Base-by-base conservation (phyloP, 2,113 vertebrate genomes). In the Rostratula benghalensis region DNA sequence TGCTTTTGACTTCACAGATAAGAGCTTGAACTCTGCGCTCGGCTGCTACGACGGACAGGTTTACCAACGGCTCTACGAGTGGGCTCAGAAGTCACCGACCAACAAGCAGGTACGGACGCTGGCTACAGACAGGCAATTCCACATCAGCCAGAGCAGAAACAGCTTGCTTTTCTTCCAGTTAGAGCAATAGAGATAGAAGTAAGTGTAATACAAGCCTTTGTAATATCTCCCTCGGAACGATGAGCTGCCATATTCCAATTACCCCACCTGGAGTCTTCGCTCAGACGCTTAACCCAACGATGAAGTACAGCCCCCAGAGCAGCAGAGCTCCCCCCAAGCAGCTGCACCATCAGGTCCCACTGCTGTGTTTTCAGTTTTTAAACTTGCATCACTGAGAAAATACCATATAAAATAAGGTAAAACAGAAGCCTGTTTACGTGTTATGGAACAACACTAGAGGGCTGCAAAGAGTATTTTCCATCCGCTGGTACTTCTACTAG, bases 1-100 rank as follows among this genome's bases (percentile, higher is more conserved):
- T 2, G 98, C 98, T 21, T 98, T 98, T 64, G 98, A 98, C 95
- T 98, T 97, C 94, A 95, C 96, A 1, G 98, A 98, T 70, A 78
- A 95, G 57, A 71, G 46, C 86, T 78, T 98, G 92, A 97, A 98
- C 64, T 98, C 98, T 0, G 98, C 98, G 0, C 97, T 98, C 0
- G 98, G 98, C 87, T 97, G 96, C 54, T 98, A 97, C 0, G 98
- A 98, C 0, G 98, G 98, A 17, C 97, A 98, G 8, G 98, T 88
- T 71, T 98, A 98, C 46, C 96, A 97, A 27, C 96, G 98, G 30
- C 97, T 98, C n/a, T 98, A 98, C 4, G 90, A 98, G 27, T 98
- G 98, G 98, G 98, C 97, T 87, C 98, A 96, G 95, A 97, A 75
- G 65, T 96, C 98, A 45, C 98, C 98, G 1, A 96, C 92, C 90